These are phyloP conservation scores for Apeira syringaria DNA, from an alignment of 2,888 invertebrate genomes.

Conservation along the genomic window DNA sequence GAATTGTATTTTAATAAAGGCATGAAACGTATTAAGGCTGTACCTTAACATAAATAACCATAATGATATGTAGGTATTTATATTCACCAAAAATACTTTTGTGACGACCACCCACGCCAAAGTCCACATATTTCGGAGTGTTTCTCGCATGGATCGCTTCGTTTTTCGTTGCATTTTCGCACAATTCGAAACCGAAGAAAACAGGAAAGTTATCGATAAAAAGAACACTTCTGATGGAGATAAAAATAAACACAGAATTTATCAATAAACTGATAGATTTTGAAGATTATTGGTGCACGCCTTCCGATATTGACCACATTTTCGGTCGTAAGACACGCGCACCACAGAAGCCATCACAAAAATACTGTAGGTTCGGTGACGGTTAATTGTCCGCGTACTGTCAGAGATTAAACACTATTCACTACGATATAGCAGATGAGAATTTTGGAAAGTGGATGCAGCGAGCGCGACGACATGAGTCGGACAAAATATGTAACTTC, in stretches of 20 bases:
- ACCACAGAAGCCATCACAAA: slow-evolving; percentile 28
- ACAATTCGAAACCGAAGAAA: slow-evolving; percentile 14
- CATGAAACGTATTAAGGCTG: too few species aligned
- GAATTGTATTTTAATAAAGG: too few species aligned
- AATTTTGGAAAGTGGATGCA: slow-evolving; percentile 76
- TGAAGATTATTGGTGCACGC: too few species aligned
- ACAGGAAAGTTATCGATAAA: background rate
- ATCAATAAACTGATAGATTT: too few species aligned
- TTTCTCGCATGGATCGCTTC: slow-evolving; percentile 17
- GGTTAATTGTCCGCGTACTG: slow-evolving; percentile 48
- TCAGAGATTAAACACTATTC: background rate
- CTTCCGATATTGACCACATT: too few species aligned
- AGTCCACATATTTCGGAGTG: slow-evolving; percentile 56
- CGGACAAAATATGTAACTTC: slow-evolving; percentile 39
- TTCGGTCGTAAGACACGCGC: slow-evolving; percentile 10
- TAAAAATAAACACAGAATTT: too few species aligned
- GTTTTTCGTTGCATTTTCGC: slow-evolving; percentile 22
- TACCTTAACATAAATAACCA: too few species aligned
- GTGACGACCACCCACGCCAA: slow-evolving; percentile 71
- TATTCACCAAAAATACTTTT: slow-evolving; percentile 70
- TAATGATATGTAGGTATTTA: background rate
- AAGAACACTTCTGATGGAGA: background rate
- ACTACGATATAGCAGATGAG: slow-evolving; percentile 44
- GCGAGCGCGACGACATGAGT: slow-evolving; percentile 61
- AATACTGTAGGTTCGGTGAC: slow-evolving; percentile 44